Conservation (phyloP, 1,140 invertebrate genomes). For the Choristoneura fumiferana region DNA sequence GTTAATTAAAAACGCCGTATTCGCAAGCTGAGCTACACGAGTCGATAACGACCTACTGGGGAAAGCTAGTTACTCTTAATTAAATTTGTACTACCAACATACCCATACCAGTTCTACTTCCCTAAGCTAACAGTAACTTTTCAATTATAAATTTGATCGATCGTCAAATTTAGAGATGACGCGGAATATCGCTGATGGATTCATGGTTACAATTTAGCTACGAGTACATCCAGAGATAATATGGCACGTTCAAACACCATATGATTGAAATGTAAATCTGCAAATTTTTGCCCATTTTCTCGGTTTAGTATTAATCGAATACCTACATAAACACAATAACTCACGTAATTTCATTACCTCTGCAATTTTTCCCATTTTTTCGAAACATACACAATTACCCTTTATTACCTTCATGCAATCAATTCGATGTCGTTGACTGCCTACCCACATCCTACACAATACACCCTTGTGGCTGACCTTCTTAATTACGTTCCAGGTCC, state of each 20-base stretch:
- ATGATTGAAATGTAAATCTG: constrained; percentile 1
- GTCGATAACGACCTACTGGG: constrained; percentile 3
- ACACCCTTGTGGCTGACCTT: too few relatives aligned
- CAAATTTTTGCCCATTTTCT: too few relatives aligned
- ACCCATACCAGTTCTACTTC: constrained; percentile 16
- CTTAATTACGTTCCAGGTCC: too few relatives aligned
- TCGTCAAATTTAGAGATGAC: constrained; percentile 9
- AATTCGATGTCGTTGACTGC: too few relatives aligned
- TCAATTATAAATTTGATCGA: constrained; percentile 23
- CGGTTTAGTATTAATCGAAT: too few relatives aligned
- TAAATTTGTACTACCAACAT: constrained; percentile 24
- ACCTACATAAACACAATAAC: too few relatives aligned
- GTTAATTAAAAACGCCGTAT: constrained; percentile 16
- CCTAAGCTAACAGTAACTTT: constrained; percentile 31
- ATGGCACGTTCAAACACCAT: not conserved
- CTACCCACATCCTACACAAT: too few relatives aligned
- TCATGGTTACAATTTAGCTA: not conserved
- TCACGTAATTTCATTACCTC: too few relatives aligned
- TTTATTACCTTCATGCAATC: too few relatives aligned
- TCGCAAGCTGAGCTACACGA: not conserved
- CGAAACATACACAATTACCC: too few relatives aligned
- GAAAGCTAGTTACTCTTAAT: constrained; percentile 25
- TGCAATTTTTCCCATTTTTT: too few relatives aligned
- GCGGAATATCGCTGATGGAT: too few relatives aligned
- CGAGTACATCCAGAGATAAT: not conserved